Percentiles rank a stretch among this genome's conserved stretches.
phyloP scores from a whole-genome alignment of 2,888 invertebrate species.

The Teleogryllus oceanicus region DNA sequence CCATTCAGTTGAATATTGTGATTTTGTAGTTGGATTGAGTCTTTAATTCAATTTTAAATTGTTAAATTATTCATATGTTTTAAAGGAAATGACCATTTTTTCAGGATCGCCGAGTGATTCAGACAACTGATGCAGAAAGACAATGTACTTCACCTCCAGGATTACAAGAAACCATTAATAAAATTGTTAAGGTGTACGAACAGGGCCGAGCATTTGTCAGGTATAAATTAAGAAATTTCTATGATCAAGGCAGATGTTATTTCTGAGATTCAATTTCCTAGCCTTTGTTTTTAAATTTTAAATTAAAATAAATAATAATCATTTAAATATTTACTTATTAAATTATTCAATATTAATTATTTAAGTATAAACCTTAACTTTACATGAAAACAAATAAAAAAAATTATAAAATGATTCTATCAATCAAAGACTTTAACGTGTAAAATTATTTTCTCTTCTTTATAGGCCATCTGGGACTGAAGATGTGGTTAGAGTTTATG shows the following conservation, averaged over 20 bases:
- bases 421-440: too few species aligned
- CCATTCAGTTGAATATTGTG: background rate
- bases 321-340: too few species aligned
- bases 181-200: constrained; percentile 62
- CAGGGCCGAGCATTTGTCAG: constrained; percentile 83
- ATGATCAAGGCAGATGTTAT: too few species aligned
- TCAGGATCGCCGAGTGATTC: constrained; percentile 77
- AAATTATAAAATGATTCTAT: too few species aligned
- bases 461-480: constrained; percentile 92
- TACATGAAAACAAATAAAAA: too few species aligned
- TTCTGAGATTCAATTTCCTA: too few species aligned
- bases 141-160: constrained; percentile 75
- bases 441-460: too few species aligned
- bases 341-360: too few species aligned
- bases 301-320: background rate
- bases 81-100: background rate
- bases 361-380: too few species aligned
- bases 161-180: constrained; percentile 76
- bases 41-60: background rate
- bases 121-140: constrained; percentile 85
- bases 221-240: constrained; percentile 45
- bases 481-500: constrained; percentile 92
- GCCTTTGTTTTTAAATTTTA: too few species aligned
- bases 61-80: too few species aligned
- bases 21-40: background rate